Evolutionary conservation across 2,888 invertebrate species (phyloP).

Genomic region (Chamaedrilus cognettii): DNA sequence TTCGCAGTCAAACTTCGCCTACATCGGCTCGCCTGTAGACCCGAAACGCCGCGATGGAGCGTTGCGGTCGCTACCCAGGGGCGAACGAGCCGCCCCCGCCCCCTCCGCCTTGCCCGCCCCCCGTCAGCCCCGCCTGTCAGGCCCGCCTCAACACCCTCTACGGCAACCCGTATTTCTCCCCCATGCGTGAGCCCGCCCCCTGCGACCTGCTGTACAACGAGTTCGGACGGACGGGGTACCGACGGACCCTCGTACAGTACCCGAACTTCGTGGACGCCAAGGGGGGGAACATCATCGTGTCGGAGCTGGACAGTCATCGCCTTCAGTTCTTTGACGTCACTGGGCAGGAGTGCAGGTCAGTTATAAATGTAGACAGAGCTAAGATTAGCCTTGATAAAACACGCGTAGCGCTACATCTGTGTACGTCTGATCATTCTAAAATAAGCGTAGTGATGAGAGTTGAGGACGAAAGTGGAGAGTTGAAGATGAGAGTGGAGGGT

Average conservation of each 20-base stretch:
- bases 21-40: too few species aligned
- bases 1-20: too few species aligned
- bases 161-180: slow-evolving; percentile 20
- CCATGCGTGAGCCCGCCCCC: slow-evolving; percentile 6
- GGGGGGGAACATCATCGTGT: slow-evolving; percentile 25
- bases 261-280: slow-evolving; percentile 28
- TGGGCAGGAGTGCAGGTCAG: slow-evolving; percentile 16
- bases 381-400: too few species aligned
- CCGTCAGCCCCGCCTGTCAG: background rate
- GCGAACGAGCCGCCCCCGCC: too few species aligned
- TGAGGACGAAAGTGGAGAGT: too few species aligned
- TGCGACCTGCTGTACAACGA: slow-evolving; percentile 21
- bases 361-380: too few species aligned
- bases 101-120: background rate
- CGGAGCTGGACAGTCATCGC: slow-evolving; percentile 26
- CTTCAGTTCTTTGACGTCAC: slow-evolving; percentile 23
- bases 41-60: too few species aligned
- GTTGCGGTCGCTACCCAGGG: too few species aligned
- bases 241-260: slow-evolving; percentile 23
- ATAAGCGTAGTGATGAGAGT: too few species aligned
- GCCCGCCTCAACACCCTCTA: background rate
- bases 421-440: too few species aligned
- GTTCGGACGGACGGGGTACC: slow-evolving; percentile 21
- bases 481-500: too few species aligned
- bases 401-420: too few species aligned